These are phyloP conservation scores for Phymanthus crucifer DNA, from an alignment of 92 coral and sea anemone genomes.

Conservation along the genomic window DNA sequence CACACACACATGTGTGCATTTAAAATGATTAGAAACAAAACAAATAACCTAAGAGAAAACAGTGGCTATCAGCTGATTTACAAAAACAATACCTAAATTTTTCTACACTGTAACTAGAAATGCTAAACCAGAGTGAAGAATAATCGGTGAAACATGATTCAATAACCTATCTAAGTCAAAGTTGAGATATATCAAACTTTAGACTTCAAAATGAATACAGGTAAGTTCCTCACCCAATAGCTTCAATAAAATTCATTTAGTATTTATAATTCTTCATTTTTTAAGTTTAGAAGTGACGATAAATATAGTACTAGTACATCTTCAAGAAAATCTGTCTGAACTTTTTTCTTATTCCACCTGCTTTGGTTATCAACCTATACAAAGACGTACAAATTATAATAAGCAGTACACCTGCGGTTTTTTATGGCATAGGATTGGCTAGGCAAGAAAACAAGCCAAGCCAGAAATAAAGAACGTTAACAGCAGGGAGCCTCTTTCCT, in stretches of 20 bases:
- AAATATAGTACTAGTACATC: neutral
- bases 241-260: neutral
- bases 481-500: slow-evolving; percentile 17
- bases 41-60: neutral
- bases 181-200: neutral
- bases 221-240: neutral
- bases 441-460: slow-evolving; percentile 19
- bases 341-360: slow-evolving; percentile 24
- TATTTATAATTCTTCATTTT: neutral
- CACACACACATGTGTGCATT: slow-evolving; percentile 13
- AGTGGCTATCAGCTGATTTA: neutral
- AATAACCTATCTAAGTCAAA: too few species aligned
- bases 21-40: slow-evolving; percentile 13
- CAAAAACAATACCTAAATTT: neutral
- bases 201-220: neutral
- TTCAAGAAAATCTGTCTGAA: neutral
- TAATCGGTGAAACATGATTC: neutral
- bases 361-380: slow-evolving; percentile 38
- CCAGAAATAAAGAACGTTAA: slow-evolving; percentile 12
- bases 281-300: neutral
- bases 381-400: slow-evolving; percentile 17
- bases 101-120: neutral
- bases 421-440: slow-evolving; percentile 29
- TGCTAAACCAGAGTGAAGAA: neutral
- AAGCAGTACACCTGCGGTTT: slow-evolving; percentile 27